Evolutionary conservation across 2,888 invertebrate species (phyloP), one percentile per base, ranked within the genome.

Genomic region (Syrphus vitripennis): DNA sequence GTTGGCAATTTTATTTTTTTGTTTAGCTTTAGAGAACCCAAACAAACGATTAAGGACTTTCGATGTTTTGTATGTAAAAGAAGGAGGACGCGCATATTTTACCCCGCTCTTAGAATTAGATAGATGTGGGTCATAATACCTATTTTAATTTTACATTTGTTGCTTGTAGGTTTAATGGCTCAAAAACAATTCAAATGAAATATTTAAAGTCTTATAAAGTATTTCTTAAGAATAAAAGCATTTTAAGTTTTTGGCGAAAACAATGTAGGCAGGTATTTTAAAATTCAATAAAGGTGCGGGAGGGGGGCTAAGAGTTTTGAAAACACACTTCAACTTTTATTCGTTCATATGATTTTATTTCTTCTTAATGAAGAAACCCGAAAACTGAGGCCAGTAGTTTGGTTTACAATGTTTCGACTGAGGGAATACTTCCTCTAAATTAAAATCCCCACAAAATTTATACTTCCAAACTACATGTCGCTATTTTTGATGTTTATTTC

Each of bases 21-120:
- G 75, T 71, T 84, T 74, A 48, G 24, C 29, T 59, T 29, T 55
- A 48, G 53, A 19, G 42, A 74, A 86, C 77, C 77, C 82, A 86
- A 86, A 86, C 77, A 86, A 86, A 78, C 86, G 74, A 78, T 86
- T 86, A 65, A 70, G 65, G 50, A 34, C 34, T 34, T 63, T 82
- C 61, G 40, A 65, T 76, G 31, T 34, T 21, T 14, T 19, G 0
- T 10, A n/a, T 2, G 29, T 4, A 55, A 53, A 74, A 59, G 16
- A 77, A 69, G 77, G 69, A 63, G 70, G 26, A 45, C 16, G 77
- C 84, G 72, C 76, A 77, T 77, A 40, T 37, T 42, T 71, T 61
- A 24, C 34, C 59, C 70, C 16, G 19, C 45, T 24, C 21, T 57
- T 10, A 24, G 24, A 37, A 14, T 57, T 10, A 24, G 24, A 37